Evolutionary conservation across 2,888 invertebrate genomes (phyloP).

Genomic region (Lapara coniferarum): DNA sequence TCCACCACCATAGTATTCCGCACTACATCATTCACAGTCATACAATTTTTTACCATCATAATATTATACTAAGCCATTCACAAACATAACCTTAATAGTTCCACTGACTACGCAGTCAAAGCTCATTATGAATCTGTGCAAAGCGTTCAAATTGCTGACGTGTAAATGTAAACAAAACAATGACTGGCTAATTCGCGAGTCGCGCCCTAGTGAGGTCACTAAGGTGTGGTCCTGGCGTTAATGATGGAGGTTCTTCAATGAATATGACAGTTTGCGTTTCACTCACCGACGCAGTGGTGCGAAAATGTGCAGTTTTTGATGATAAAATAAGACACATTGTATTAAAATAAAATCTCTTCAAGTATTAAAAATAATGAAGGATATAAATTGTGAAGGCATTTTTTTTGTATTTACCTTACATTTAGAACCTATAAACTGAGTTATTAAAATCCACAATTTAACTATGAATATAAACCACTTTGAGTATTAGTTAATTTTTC

Average conservation of each 20-base stretch:
- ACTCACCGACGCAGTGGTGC: background rate
- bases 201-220: constrained; percentile 65
- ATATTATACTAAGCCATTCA: background rate
- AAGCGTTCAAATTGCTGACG: constrained; percentile 72
- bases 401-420: too few relatives aligned
- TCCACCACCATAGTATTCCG: too few relatives aligned
- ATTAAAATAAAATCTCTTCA: too few relatives aligned
- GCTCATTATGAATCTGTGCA: constrained; percentile 54
- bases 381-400: too few relatives aligned
- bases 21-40: background rate
- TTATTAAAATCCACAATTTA: too few relatives aligned
- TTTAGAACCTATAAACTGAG: too few relatives aligned
- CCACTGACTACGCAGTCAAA: constrained; percentile 17
- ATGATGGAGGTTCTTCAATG: constrained; percentile 18
- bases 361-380: too few relatives aligned
- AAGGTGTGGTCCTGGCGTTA: constrained; percentile 58
- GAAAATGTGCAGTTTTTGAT: background rate
- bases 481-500: constrained; percentile 29
- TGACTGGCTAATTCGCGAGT: constrained; percentile 74
- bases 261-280: constrained; percentile 13
- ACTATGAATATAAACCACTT: constrained; percentile 3
- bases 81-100: constrained; percentile 19
- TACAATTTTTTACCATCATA: background rate
- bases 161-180: constrained; percentile 82
- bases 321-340: background rate